Conservation (phyloP, 2,797 vertebrate genomes). For the Mastacembelus armatus region DNA sequence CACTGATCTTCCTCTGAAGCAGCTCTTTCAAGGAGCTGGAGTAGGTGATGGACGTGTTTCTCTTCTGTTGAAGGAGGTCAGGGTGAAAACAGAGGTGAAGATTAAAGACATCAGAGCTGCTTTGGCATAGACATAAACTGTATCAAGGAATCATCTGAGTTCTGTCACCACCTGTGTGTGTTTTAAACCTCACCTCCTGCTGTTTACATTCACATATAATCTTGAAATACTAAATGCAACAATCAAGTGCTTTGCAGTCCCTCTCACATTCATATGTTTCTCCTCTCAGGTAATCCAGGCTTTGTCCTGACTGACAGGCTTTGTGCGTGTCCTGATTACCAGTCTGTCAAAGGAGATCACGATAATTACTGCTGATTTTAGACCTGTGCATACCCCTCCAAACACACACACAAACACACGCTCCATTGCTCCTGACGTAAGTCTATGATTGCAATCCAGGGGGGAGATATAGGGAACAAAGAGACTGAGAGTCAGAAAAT, state of each 20-base stretch:
- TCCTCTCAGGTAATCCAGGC: constrained; percentile 74
- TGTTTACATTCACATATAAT: neutral
- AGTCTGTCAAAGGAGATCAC: constrained; percentile 73
- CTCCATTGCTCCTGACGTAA: constrained; percentile 41
- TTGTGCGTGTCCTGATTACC: constrained; percentile 67
- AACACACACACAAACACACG: neutral
- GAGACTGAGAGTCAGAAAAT: neutral
- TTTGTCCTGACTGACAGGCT: too few relatives aligned
- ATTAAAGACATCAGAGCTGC: neutral
- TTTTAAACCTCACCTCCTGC: neutral
- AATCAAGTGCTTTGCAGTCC: neutral
- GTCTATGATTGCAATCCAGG: constrained; percentile 21
- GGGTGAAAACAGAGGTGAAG: constrained; percentile 17
- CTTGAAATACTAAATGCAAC: constrained; percentile 6
- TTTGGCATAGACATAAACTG: constrained; percentile 1
- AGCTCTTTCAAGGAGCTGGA: constrained; percentile 86
- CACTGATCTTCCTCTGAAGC: constrained; percentile 87
- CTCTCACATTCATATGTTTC: constrained; percentile 18
- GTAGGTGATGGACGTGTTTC: constrained; percentile 84
- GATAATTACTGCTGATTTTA: constrained; percentile 76
- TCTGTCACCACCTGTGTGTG: neutral
- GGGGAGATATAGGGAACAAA: neutral
- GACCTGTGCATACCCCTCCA: constrained; percentile 22
- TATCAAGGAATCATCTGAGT: neutral
- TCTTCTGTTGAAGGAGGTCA: constrained; percentile 67